Evolutionary conservation across 2,113 vertebrate genomes (phyloP).

Genomic region (Barnardius zonarius): DNA sequence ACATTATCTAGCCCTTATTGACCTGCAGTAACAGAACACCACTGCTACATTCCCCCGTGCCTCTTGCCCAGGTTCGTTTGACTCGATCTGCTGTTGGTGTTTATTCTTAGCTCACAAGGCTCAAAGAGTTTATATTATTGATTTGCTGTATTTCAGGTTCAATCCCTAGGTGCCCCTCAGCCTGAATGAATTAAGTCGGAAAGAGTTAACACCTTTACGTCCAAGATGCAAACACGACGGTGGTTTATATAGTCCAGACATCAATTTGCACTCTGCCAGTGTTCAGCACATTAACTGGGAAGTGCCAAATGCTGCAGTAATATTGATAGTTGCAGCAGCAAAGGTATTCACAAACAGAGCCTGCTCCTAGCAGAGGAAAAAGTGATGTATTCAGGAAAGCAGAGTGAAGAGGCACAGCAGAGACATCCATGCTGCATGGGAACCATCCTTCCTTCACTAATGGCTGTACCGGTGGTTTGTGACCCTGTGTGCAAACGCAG

Average conservation of each 20-base stretch:
- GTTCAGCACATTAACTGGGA: background rate
- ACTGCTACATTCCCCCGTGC: background rate
- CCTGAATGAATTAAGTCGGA: slow-evolving; percentile 1
- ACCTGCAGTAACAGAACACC: slow-evolving; percentile 8
- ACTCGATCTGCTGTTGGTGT: background rate
- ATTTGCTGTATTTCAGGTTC: slow-evolving; percentile 35
- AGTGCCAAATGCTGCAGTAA: background rate
- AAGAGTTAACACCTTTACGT: slow-evolving; percentile 36
- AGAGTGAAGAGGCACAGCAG: background rate
- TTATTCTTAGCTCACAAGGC: slow-evolving; percentile 62
- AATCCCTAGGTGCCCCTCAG: slow-evolving; percentile 9
- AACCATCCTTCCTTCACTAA: background rate
- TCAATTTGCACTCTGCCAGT: background rate
- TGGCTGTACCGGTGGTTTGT: accelerated
- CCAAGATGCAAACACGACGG: background rate
- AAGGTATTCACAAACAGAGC: background rate
- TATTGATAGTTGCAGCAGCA: background rate
- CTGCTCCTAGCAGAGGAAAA: background rate
- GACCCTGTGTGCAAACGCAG: accelerated
- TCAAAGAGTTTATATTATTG: slow-evolving; percentile 47
- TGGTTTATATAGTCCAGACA: background rate
- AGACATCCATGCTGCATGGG: background rate
- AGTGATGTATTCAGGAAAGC: accelerated
- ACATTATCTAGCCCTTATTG: slow-evolving; percentile 48
- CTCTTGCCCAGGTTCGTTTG: background rate